Base-by-base conservation (phyloP, 2,797 vertebrate genomes). In the Vipera latastei region DNA sequence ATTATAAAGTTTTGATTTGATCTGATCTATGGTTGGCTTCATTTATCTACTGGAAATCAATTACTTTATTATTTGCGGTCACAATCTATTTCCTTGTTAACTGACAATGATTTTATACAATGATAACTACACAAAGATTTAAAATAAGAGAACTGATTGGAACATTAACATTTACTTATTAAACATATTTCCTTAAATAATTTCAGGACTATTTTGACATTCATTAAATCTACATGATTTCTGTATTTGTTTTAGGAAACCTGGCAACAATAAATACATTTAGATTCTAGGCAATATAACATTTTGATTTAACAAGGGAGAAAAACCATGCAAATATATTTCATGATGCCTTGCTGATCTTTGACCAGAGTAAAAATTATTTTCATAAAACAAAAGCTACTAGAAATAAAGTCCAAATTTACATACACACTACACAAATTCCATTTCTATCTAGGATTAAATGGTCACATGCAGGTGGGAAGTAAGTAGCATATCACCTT, bases 401-500 rank as follows among this genome's bases (percentile, higher is more conserved):
- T 94, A 65, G 91, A 96, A 92, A 86, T 90, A 86, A 93, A 92
- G 93, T 89, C 51, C 1, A 95, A 88, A 95, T 53, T 91, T 94
- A 94, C 94, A 90, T 16, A 56, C 51, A 90, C 85, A 59, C 93
- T 56, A 87, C 6, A 86, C 57, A 63, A 56, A 93, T 63, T 44
- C 92, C 86, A 95, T 95, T 48, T 96, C 93, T 97, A 96, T 96
- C 96, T 96, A 97, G 60, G 97, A 9, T 93, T 96, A 96, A 94
- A 96, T 11, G 95, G 94, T 96, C 95, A 96, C 97, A 98, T 97
- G 97, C 95, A 98, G 95, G 96, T 97, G 96, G 96, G 96, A 96
- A 96, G 96, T 96, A 96, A 83, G 97, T 97, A 98, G 96, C 73
- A 83, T 96, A 96, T 99, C 99, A 99, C 99, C 99, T 99, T 99